phyloP scores from a whole-genome alignment of 1,140 invertebrate species.

The Drosophila subobscura region DNA sequence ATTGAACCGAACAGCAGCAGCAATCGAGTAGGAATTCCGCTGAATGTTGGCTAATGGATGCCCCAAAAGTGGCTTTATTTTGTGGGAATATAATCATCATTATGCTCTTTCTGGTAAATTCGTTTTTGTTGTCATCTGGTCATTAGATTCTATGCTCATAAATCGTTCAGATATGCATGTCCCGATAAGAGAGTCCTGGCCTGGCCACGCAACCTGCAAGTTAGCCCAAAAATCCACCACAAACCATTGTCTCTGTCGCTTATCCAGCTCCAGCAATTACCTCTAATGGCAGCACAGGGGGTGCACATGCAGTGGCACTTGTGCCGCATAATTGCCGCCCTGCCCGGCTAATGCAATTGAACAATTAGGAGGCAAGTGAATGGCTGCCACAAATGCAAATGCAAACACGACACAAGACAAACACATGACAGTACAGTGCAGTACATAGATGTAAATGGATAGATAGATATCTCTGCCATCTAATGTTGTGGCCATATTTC shows the following conservation, averaged over 20 bases:
- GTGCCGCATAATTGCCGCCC: constrained; percentile 46
- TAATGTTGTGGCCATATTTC: constrained; percentile 43
- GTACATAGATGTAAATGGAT: constrained; percentile 14
- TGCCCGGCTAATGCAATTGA: constrained; percentile 46
- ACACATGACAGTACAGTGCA: not conserved
- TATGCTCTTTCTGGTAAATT: no score
- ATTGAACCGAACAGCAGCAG: constrained; percentile 61
- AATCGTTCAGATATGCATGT: not conserved
- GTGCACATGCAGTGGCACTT: constrained; percentile 7
- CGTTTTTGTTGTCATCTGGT: no score
- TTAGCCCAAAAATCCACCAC: constrained; percentile 14
- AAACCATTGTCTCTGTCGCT: constrained; percentile 9
- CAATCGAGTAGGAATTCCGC: no score
- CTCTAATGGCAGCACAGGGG: constrained; percentile 35
- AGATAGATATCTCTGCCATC: constrained; percentile 29
- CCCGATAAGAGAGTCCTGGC: not conserved
- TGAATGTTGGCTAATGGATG: no score
- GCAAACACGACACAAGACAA: constrained; percentile 18
- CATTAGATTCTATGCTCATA: no score
- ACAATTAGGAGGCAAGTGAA: constrained; percentile 43
- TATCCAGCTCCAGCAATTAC: constrained; percentile 41
- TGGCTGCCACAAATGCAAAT: constrained; percentile 41
- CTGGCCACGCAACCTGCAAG: constrained; percentile 24
- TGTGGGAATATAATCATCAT: no score
- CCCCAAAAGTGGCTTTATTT: no score